phyloP scores from a whole-genome alignment of 2,888 invertebrate genomes.

The Orthonychiurus folsomi region DNA sequence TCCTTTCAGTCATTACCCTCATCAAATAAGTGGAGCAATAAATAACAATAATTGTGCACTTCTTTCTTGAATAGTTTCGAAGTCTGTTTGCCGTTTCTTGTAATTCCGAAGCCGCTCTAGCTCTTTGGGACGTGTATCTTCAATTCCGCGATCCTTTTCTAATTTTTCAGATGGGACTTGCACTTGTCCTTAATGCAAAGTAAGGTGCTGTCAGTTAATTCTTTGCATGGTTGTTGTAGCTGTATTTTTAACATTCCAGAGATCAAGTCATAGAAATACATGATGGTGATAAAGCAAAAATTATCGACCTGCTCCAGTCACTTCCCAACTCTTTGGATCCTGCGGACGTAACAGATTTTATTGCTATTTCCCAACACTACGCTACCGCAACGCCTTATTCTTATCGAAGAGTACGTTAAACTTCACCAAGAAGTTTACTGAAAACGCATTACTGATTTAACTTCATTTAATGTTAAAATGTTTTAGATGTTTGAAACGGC shows the following conservation, averaged over 20 bases:
- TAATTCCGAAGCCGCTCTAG: conserved; percentile 71
- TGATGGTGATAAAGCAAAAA: conserved; percentile 41
- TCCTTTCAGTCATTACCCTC: background rate
- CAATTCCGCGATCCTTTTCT: conserved; percentile 94
- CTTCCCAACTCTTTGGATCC: conserved; percentile 75
- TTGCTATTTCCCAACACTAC: conserved; percentile 93
- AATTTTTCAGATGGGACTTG: conserved; percentile 86
- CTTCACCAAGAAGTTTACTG: background rate
- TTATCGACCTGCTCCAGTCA: conserved; percentile 20
- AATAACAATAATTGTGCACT: background rate
- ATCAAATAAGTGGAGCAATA: too few relatives aligned
- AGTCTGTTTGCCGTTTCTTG: conserved; percentile 83
- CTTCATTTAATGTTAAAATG: background rate
- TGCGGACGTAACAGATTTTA: conserved; percentile 93
- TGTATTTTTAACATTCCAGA: conserved; percentile 44
- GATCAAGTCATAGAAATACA: conserved; percentile 68
- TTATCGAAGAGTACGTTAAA: conserved; percentile 66
- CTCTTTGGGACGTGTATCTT: conserved; percentile 96
- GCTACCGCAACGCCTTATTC: conserved; percentile 85
- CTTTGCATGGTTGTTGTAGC: background rate
- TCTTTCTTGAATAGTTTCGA: conserved; percentile 56
- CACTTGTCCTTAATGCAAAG: conserved; percentile 88
- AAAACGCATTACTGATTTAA: conserved; percentile 5
- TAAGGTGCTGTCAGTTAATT: conserved; percentile 42
- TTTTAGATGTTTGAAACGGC: conserved; percentile 49